Base-by-base conservation (phyloP, 2,888 invertebrate species). In the Phyllotreta cruciferae region DNA sequence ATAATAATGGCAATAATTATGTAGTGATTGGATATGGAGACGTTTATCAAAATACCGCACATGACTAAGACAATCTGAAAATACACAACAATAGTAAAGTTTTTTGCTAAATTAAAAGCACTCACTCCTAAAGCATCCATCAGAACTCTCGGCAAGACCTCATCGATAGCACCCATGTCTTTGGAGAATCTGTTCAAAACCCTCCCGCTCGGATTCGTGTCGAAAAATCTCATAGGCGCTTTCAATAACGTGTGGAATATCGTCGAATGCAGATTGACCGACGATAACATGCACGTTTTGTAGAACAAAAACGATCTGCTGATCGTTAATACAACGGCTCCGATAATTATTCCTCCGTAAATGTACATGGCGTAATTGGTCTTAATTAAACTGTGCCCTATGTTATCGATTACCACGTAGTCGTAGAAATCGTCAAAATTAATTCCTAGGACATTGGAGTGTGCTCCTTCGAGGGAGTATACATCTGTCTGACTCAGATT, bases 141-240 rank as follows among this genome's bases (percentile, higher is more conserved):
- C 36, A 86, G 79, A 39, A 86, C 85, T 65, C 87, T 85, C 0
- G 91, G 90, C 6, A 92, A 78, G 35, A 88, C 77, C 72, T 92
- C 92, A 72, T 92, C 92, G 77, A 93, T 87, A 0, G 88, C 86
- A 0, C 92, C 92, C 76, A 93, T 87, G 74, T 94, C 94, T 77
- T 93, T 93, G 0, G 93, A 90, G 74, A 94, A 93, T 67, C 94
- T 71, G 66, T 90, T 90, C 50, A 95, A 82, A 66, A 95, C 90
- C 56, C 90, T 84, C 37, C 91, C 91, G 70, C 89, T 87, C 2
- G 94, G 92, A 78, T 94, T 94, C 0, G 87, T 88, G 74, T 94
- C 92, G 77, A 94, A 95, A 80, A 95, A 95, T 57, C 84, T 77
- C 82, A 90, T 86, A 0, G 85, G 84, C 6, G 71, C 67, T 64